phyloP scores from a whole-genome alignment of 2,888 invertebrate species.

The Conomelus anceps region DNA sequence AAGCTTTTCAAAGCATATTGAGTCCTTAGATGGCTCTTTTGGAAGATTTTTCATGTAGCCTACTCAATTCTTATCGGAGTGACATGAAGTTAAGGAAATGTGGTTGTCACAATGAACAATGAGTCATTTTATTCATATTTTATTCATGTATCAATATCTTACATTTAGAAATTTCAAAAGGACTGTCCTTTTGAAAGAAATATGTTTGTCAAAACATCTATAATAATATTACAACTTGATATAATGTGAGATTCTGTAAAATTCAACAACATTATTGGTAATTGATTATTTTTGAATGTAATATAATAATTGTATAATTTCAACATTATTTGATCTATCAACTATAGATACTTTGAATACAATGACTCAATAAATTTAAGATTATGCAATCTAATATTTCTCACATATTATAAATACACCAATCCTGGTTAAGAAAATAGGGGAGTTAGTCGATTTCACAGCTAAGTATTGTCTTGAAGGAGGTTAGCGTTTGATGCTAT shows the following conservation, averaged over 20 bases:
- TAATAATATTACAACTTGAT: neutral
- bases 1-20: too few species aligned
- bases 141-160: neutral
- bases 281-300: neutral
- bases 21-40: too few species aligned
- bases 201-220: neutral
- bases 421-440: neutral
- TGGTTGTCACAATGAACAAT: neutral
- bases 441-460: constrained; percentile 6
- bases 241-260: neutral
- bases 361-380: neutral
- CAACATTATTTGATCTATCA: neutral
- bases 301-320: neutral
- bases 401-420: neutral
- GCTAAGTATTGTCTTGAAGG: constrained; percentile 5
- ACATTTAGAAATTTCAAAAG: constrained; percentile 2
- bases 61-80: too few species aligned
- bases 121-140: neutral
- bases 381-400: neutral
- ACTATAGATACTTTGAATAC: neutral
- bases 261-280: neutral
- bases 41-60: too few species aligned
- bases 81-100: too few species aligned
- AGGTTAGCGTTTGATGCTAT: neutral
- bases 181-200: constrained; percentile 8